Percentiles rank a stretch among this genome's conserved stretches.
These are phyloP conservation scores for Arctopsyche grandis DNA, from an alignment of 1,140 invertebrate species.

Conservation along the genomic window DNA sequence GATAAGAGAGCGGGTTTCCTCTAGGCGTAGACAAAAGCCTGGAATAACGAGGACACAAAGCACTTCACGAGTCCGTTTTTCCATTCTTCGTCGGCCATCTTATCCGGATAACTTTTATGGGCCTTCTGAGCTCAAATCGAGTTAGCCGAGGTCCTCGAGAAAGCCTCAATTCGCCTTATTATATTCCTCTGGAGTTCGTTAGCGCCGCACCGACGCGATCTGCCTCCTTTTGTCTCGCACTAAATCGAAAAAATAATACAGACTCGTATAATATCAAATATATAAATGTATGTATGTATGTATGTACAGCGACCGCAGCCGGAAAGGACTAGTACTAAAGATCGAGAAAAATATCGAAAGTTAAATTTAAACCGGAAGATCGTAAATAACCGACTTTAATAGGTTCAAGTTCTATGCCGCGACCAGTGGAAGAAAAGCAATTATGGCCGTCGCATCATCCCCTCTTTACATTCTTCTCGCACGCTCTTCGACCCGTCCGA, in stretches of 20 bases:
- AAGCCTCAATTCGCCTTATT: slow-evolving; percentile 17
- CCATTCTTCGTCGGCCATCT: slow-evolving; percentile 2
- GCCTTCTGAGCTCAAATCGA: slow-evolving; percentile 26
- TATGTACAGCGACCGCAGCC: not conserved
- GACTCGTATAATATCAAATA: no score
- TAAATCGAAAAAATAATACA: not conserved
- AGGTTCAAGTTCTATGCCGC: not conserved
- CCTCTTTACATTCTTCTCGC: not conserved
- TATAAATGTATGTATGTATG: not conserved
- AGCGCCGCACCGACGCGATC: slow-evolving; percentile 8
- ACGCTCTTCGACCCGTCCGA: not conserved
- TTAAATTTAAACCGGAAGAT: not conserved
- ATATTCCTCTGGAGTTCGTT: slow-evolving; percentile 15
- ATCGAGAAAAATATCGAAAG: not conserved
- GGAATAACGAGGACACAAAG: slow-evolving; percentile 8
- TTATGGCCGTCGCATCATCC: not conserved
- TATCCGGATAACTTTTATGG: slow-evolving; percentile 30
- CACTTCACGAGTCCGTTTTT: slow-evolving; percentile 23
- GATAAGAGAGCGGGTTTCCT: no score
- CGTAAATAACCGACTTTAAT: slow-evolving; percentile 1
- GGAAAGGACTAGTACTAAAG: not conserved
- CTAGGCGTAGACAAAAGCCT: not conserved
- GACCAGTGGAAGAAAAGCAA: not conserved
- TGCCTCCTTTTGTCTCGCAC: slow-evolving; percentile 14
- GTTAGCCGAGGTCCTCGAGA: not conserved